A percentile compares a stretch with the other conserved stretches of the same genome.
phyloP scores from a whole-genome alignment of 2,113 vertebrate genomes.

The Aythya baeri region DNA sequence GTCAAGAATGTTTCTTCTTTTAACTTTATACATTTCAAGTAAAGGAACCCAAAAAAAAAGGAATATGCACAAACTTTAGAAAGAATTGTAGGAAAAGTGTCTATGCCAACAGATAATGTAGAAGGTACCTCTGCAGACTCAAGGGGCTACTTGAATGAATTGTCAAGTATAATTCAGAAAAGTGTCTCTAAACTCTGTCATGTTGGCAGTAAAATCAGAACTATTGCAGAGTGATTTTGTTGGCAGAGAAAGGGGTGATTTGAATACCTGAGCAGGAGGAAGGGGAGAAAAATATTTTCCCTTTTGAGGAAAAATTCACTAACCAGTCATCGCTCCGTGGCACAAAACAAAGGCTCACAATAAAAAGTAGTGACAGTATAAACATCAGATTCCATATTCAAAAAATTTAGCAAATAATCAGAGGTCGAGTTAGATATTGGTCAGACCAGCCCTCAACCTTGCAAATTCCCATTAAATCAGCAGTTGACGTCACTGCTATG shows the following conservation, averaged over 20 bases:
- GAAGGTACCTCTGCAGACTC: not conserved
- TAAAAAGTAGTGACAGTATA: not conserved
- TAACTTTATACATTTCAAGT: conserved; percentile 48
- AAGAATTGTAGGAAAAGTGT: conserved; percentile 5
- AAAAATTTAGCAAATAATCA: not conserved
- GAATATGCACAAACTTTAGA: conserved; percentile 17
- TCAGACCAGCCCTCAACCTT: not conserved
- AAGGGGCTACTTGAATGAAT: conserved; percentile 7
- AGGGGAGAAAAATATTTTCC: not conserved
- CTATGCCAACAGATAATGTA: conserved; percentile 1
- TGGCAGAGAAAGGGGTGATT: not conserved
- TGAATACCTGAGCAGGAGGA: not conserved
- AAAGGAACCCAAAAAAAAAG: not conserved
- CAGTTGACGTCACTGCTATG: not conserved
- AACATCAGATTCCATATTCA: not conserved
- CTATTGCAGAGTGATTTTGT: not conserved
- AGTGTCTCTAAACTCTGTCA: conserved; percentile 10
- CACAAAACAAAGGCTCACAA: not conserved
- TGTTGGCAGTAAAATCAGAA: conserved; percentile 11
- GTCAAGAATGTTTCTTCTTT: conserved; percentile 52
- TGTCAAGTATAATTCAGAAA: conserved; percentile 7
- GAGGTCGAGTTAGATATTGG: not conserved
- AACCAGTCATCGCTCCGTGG: not conserved
- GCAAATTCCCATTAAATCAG: not conserved
- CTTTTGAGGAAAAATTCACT: not conserved